A percentile compares a stretch with the other conserved stretches of the same genome.
These are phyloP conservation scores for Clostera curtula DNA, from an alignment of 2,888 invertebrate species.

Conservation along the genomic window DNA sequence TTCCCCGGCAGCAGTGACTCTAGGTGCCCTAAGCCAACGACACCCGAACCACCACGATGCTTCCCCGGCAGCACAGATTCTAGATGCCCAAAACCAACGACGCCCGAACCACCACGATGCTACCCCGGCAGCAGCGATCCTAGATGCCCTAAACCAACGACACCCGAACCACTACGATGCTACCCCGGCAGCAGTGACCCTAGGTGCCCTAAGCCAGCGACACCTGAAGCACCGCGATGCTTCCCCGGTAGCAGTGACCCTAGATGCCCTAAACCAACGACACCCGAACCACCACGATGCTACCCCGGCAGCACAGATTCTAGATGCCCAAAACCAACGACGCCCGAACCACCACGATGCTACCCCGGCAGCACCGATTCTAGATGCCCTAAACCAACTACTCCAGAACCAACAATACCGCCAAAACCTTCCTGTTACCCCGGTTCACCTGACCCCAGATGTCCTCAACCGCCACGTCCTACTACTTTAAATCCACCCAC, in stretches of 20 bases:
- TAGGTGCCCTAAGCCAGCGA: slow-evolving; percentile 31
- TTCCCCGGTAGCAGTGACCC: slow-evolving; percentile 29
- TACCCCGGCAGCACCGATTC: slow-evolving; percentile 33
- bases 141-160: slow-evolving; percentile 29
- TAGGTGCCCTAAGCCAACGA: slow-evolving; percentile 27
- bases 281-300: slow-evolving; percentile 26
- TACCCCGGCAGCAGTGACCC: slow-evolving; percentile 25
- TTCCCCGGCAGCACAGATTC: slow-evolving; percentile 22
- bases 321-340: slow-evolving; percentile 30
- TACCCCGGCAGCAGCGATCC: slow-evolving; percentile 21
- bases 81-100: slow-evolving; percentile 20
- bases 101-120: slow-evolving; percentile 18
- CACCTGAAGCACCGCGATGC: slow-evolving; percentile 26
- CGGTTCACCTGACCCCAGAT: slow-evolving; percentile 30
- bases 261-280: slow-evolving; percentile 28
- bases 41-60: slow-evolving; percentile 21
- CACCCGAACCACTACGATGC: slow-evolving; percentile 28
- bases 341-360: slow-evolving; percentile 22
- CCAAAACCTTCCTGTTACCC: slow-evolving; percentile 19
- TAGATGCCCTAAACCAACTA: slow-evolving; percentile 35
- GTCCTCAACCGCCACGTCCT: slow-evolving; percentile 19
- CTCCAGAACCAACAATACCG: slow-evolving; percentile 16
- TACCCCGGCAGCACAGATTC: slow-evolving; percentile 28
- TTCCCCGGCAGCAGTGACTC: slow-evolving; percentile 19
- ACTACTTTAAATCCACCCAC: slow-evolving; percentile 5